Base-by-base conservation (phyloP, 2,888 invertebrate genomes). In the Megaustenia siamemsis region DNA sequence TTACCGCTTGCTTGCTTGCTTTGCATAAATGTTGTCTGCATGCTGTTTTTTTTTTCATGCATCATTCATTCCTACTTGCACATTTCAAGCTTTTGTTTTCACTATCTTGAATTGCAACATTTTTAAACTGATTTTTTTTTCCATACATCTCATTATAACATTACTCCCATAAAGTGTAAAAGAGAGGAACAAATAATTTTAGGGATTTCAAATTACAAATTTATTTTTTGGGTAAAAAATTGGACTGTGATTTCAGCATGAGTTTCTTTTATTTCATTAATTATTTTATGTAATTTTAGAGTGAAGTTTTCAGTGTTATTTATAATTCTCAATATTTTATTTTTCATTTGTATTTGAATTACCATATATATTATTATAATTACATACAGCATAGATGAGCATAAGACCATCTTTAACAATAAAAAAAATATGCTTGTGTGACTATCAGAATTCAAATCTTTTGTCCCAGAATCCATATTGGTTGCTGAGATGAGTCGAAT, bases 21-120 rank as follows among this genome's bases (percentile, higher is more conserved):
- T n/a, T n/a, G n/a, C n/a, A n/a, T 78, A 24, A 35, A 28, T 78
- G 79, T 79, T 79, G 79, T 79, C 66, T 79, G 79, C 79, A 79
- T 66, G 79, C 66, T 49, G 10, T 1, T 15, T 40, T 69, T 69
- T 40, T 43, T 4, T 8, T 40, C 40, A n/a, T n/a, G n/a, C n/a
- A 43, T 24, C 40, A 38, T 24, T 8, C 24, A 3, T 35, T 21
- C 24, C n/a, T n/a, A n/a, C 43, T 5, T 1, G 15, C 69, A n/a
- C 38, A n/a, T 69, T 38, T 24, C 12, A 2, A 24, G 6, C 18
- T 40, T 28, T 28, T n/a, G 28, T 75, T 75, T 49, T 49, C n/a
- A n/a, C 24, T 43, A n/a, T 68, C 15, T 69, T 69, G n/a, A 10
- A 12, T 69, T 69, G 40, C 69, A 8, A 24, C 24, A 18, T 40